Conservation (phyloP, 2,888 invertebrate genomes). For the Nematopogon swammerdamellus region DNA sequence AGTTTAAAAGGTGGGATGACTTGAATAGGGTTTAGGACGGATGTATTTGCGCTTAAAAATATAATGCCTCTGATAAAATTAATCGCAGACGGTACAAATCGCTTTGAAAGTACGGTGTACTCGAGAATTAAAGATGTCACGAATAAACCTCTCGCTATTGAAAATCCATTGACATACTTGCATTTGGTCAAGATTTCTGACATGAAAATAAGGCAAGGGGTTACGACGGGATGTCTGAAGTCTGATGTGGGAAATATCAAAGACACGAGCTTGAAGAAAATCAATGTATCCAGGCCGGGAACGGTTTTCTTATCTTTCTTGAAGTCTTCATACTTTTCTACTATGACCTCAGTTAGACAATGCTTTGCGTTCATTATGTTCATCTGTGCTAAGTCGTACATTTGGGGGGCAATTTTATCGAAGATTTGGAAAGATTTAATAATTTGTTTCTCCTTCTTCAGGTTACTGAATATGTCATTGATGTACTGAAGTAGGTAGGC, state of each 20-base stretch:
- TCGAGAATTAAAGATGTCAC: slow-evolving; percentile 71
- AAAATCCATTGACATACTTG: slow-evolving; percentile 59
- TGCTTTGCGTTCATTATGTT: slow-evolving; percentile 66
- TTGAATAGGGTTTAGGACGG: slow-evolving; percentile 56
- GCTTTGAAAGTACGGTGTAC: slow-evolving; percentile 74
- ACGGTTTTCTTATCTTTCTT: slow-evolving; percentile 55
- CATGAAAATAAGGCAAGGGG: slow-evolving; percentile 80
- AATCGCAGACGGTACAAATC: slow-evolving; percentile 76
- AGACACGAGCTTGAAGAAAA: slow-evolving; percentile 80
- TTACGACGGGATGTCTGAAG: slow-evolving; percentile 84
- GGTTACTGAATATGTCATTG: slow-evolving; percentile 58
- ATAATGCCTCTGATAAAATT: slow-evolving; percentile 77
- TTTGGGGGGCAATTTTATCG: slow-evolving; percentile 51
- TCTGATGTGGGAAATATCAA: slow-evolving; percentile 88
- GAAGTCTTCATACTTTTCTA: slow-evolving; percentile 67
- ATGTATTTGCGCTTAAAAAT: slow-evolving; percentile 65
- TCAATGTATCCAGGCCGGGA: slow-evolving; percentile 66
- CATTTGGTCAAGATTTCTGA: slow-evolving; percentile 70
- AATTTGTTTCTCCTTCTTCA: slow-evolving; percentile 34
- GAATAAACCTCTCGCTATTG: slow-evolving; percentile 76
- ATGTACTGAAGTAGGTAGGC: slow-evolving; percentile 74
- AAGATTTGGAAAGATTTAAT: slow-evolving; percentile 58
- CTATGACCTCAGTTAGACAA: slow-evolving; percentile 65
- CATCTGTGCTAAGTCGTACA: slow-evolving; percentile 69
- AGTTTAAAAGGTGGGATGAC: slow-evolving; percentile 67